These are phyloP conservation scores for Chaetodon trifasciatus DNA, from an alignment of 2,797 vertebrate genomes.

Conservation along the genomic window DNA sequence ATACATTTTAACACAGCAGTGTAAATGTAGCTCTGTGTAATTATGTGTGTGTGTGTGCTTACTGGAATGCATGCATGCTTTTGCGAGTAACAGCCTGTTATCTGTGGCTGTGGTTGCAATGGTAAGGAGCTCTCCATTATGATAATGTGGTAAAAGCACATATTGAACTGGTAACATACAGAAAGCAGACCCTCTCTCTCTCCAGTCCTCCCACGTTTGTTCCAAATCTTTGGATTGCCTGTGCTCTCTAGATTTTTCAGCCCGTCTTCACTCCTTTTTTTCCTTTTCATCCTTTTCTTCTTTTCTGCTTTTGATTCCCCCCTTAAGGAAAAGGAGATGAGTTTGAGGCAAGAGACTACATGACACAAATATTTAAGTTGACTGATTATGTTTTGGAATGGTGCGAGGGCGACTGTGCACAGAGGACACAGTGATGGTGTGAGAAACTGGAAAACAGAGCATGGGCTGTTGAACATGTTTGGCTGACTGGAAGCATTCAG, in stretches of 20 bases:
- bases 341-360: constrained; percentile 64
- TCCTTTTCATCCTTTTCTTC: constrained; percentile 18
- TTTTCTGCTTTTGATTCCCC: constrained; percentile 50
- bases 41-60: not conserved
- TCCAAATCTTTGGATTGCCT: constrained; percentile 15
- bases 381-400: constrained; percentile 76
- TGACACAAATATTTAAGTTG: constrained; percentile 79
- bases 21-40: not conserved
- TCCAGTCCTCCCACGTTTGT: constrained; percentile 31
- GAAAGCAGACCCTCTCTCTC: constrained; percentile 25
- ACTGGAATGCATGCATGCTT: not conserved
- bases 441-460: constrained; percentile 31
- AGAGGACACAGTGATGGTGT: constrained; percentile 58
- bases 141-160: constrained; percentile 41
- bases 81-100: constrained; percentile 15
- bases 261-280: constrained; percentile 2
- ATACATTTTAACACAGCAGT: constrained; percentile 35
- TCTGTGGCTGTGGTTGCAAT: constrained; percentile 4
- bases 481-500: constrained; percentile 51
- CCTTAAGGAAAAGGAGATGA: constrained; percentile 56
- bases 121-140: constrained; percentile 46
- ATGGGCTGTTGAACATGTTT: constrained; percentile 53
- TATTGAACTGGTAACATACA: constrained; percentile 33
- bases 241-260: constrained; percentile 13
- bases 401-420: constrained; percentile 45